Base-by-base conservation (phyloP, 2,113 vertebrate genomes). In the Arenaria interpres region DNA sequence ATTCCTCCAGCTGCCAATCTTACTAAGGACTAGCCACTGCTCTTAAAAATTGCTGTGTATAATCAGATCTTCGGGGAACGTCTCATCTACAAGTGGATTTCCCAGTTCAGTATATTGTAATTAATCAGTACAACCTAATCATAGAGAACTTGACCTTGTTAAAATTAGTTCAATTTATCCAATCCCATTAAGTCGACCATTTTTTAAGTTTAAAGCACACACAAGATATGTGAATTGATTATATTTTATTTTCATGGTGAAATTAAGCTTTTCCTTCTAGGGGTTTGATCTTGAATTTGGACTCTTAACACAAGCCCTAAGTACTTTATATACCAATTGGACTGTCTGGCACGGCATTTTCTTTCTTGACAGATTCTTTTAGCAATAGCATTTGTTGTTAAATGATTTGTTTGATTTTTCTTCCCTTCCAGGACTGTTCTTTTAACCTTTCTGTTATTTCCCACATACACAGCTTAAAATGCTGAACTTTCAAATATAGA, bases 391-490 rank as follows among this genome's bases (percentile, higher is more conserved):
- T 80, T 78, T 90, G 5, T 67, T 88, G 17, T 85, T 77, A 91
- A 94, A 83, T 69, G 0, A 27, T 91, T 93, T 85, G 35, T 56
- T 90, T 66, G 53, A 18, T n/a, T 81, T 73, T 83, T 48, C 14
- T 90, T 93, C n/a, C n/a, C 18, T 85, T 85, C 15, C 28, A 93
- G 12, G 37, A 41, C 14, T 80, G 15, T 82, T 50, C 54, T 90
- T 85, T 69, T 51, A 90, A 86, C 18, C 50, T 94, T 88, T 68
- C 12, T 69, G n/a, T 56, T 88, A 77, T 91, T 96, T 93, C 46
- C 45, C 28, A 71, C 12, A 66, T 54, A 23, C 12, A 32, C 8
- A 53, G 12, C 24, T 88, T 69, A 79, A 94, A 85, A 83, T 66
- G 23, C 19, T 85, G 69, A 78, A 62, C 51, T 94, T 87, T 85